Conservation (phyloP, 2,113 vertebrate species). For the Bettongia penicillata region DNA sequence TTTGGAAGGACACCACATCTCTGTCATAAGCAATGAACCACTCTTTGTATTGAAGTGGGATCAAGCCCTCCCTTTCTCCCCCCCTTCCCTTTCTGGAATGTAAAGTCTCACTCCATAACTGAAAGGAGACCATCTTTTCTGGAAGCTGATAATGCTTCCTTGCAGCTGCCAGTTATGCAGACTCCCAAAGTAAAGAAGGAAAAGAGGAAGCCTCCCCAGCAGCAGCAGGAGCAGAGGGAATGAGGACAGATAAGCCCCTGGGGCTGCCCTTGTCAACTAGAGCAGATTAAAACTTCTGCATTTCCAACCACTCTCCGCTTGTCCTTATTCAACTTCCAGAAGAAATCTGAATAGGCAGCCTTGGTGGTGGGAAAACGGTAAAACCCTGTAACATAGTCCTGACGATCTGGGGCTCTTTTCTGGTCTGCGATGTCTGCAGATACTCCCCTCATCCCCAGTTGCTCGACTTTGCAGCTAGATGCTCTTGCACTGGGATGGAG, state of each 20-base stretch:
- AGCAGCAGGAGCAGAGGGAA: not conserved
- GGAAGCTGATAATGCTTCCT: not conserved
- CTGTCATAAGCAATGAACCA: not conserved
- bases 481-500: not conserved
- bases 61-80: not conserved
- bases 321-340: not conserved
- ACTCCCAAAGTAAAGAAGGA: not conserved
- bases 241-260: not conserved
- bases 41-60: not conserved
- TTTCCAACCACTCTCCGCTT: not conserved
- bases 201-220: not conserved
- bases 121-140: not conserved
- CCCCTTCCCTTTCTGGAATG: not conserved
- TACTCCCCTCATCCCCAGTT: not conserved
- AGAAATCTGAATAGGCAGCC: not conserved
- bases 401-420: not conserved
- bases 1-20: not conserved
- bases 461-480: not conserved
- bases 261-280: not conserved
- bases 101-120: not conserved
- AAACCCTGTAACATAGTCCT: not conserved
- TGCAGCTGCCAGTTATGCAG: not conserved
- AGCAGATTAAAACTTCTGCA: not conserved
- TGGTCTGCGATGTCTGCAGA: not conserved
- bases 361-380: not conserved